Evolutionary conservation across 2,113 vertebrate genomes (phyloP), one percentile per base, ranked within the genome.

Genomic region (Haemorhous mexicanus): DNA sequence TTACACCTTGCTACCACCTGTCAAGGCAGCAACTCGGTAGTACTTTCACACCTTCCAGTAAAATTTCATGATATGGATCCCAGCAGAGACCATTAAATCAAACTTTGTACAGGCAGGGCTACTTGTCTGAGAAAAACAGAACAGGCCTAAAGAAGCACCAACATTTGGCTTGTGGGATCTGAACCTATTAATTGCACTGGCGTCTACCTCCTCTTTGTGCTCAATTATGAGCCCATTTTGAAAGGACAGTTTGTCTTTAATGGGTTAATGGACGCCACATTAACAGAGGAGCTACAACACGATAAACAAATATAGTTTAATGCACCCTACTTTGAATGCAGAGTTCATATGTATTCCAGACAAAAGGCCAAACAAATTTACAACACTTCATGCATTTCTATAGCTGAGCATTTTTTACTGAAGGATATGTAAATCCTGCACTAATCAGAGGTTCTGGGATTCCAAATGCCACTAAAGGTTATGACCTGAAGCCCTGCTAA

Each of bases 361-460:
- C 98, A 98, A 99, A 99, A 99, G 98, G 99, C 99, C 98, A 99
- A 98, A 98, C 96, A 97, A 98, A 99, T 99, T 98, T 98, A 98
- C 98, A 98, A 97, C 97, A 98, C 98, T 98, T 98, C 98, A 98
- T 98, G 98, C 98, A 95, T 98, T 98, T 98, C 98, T 97, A 98
- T 96, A 98, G 98, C 97, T 88, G 97, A 97, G 97, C 94, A 90
- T 98, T 98, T 98, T 98, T 98, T 97, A 94, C 98, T 95, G 98
- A 98, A 98, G 98, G 98, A 98, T 99, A 98, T 99, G 99, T 99
- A 99, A 99, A 99, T 99, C 98, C 96, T 98, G 98, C 98, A 97
- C 98, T 99, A 98, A 99, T 99, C 98, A 99, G 98, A 98, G 98
- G 98, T 98, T 98, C 98, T 98, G 98, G 98, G 98, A 98, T 98